Conservation (phyloP, 2,888 invertebrate genomes). For the Standfussiana lucernea region DNA sequence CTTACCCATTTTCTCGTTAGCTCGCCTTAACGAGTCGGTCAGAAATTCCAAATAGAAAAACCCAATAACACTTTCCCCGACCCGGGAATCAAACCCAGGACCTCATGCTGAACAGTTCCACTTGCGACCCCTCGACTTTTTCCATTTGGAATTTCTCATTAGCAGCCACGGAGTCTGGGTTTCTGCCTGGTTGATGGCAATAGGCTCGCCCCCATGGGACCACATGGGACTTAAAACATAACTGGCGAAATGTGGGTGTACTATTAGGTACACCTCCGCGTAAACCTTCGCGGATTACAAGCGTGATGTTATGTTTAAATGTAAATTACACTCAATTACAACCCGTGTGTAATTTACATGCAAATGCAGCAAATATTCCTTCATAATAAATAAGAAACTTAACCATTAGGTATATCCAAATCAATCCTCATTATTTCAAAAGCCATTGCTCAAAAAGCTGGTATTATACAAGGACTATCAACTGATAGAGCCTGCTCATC, state of each 20-base stretch:
- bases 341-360: background rate
- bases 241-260: background rate
- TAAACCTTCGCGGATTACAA: background rate
- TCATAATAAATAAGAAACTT: background rate
- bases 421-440: slow-evolving; percentile 12
- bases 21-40: too few species aligned
- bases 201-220: background rate
- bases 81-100: too few species aligned
- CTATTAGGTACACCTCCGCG: background rate
- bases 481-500: slow-evolving; percentile 36
- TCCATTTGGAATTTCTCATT: background rate
- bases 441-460: slow-evolving; percentile 43
- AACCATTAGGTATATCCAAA: background rate
- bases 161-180: background rate
- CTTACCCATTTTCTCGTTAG: background rate
- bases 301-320: background rate
- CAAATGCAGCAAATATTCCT: background rate
- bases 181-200: background rate
- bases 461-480: slow-evolving; percentile 40
- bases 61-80: too few species aligned
- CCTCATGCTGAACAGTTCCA: too few species aligned
- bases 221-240: background rate
- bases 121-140: too few species aligned
- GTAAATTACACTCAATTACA: background rate
- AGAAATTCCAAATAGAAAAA: too few species aligned